Evolutionary conservation across 1,140 invertebrate species (phyloP), one percentile per base, ranked within the genome.

Genomic region (Trichonephila clavata): DNA sequence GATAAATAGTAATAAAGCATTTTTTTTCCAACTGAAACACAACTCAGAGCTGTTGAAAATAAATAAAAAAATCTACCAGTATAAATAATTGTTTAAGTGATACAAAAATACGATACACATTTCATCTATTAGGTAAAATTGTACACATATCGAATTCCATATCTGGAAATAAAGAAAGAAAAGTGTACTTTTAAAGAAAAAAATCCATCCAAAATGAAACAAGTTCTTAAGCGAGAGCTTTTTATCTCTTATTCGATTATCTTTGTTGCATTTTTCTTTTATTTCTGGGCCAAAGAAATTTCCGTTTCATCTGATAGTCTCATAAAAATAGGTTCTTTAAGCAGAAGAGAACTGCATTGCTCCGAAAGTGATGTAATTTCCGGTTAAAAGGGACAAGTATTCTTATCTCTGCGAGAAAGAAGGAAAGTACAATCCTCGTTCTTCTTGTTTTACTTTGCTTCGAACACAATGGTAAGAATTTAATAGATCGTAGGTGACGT

Each of bases 331-430:
- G 27, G 50, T 32, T 86, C 60, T 60, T 68, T 65, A 39, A 63
- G 60, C 32, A 89, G 57, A 43, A 77, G 60, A 77, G 50, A 32
- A 83, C 71, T 83, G 24, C 83, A 83, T 61, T 18, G 24, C 50
- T 59, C 27, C 21, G 89, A 91, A 91, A 63, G 89, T 83, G 77
- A 91, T 91, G 89, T 91, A 91, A 91, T 91, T 91, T 91, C 89
- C 89, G 89, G 89, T 59, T 39, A 81, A 91, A 88, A 83, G 39
- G 89, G 39, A 57, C 68, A 80, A 27, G 71, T 83, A 24, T 61
- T 91, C 68, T 91, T 91, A 91, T 91, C 89, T 61, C 63, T 77
- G n/a, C 16, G 63, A 57, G 61, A 61, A 71, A 43, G 77, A 21
- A 13, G 20, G 39, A 59, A 87, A 90, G 60, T 63, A 61, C 81